Conservation (phyloP, 1,140 invertebrate genomes). For the Yoshiicerus persimilis region DNA sequence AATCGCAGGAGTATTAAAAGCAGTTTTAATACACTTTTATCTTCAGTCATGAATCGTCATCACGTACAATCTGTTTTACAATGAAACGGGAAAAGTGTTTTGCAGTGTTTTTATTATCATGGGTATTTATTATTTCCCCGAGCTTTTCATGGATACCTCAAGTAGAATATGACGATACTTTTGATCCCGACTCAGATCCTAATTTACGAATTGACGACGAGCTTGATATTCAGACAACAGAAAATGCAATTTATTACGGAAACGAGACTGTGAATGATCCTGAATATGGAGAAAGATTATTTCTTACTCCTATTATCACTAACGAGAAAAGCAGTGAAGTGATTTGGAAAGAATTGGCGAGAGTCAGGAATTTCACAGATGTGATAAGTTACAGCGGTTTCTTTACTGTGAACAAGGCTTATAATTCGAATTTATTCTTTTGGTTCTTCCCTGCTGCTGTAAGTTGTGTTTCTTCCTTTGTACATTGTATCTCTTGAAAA, state of each 20-base stretch:
- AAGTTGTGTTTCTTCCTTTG: conserved; percentile 7
- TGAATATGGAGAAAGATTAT: conserved; percentile 55
- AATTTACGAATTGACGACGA: not conserved
- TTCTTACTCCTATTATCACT: conserved; percentile 58
- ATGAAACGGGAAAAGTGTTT: not conserved
- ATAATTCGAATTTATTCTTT: conserved; percentile 81
- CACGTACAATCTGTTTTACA: not conserved
- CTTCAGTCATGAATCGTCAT: not conserved
- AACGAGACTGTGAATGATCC: not conserved
- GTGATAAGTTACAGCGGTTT: conserved; percentile 66
- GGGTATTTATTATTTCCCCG: not conserved
- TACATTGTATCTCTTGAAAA: no score
- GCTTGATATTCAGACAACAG: not conserved
- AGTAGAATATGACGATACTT: not conserved
- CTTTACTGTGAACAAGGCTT: conserved; percentile 72
- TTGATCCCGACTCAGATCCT: not conserved
- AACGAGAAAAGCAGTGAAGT: conserved; percentile 47
- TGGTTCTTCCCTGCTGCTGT: conserved; percentile 81
- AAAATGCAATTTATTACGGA: not conserved
- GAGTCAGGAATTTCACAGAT: conserved; percentile 52
- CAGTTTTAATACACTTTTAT: not conserved
- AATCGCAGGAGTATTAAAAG: not conserved
- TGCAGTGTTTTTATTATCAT: not conserved
- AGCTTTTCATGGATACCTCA: not conserved
- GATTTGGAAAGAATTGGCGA: conserved; percentile 51